Percentiles rank a stretch among this genome's conserved stretches.
Evolutionary conservation across 2,113 vertebrate genomes (phyloP).

Genomic region (Zeus faber): DNA sequence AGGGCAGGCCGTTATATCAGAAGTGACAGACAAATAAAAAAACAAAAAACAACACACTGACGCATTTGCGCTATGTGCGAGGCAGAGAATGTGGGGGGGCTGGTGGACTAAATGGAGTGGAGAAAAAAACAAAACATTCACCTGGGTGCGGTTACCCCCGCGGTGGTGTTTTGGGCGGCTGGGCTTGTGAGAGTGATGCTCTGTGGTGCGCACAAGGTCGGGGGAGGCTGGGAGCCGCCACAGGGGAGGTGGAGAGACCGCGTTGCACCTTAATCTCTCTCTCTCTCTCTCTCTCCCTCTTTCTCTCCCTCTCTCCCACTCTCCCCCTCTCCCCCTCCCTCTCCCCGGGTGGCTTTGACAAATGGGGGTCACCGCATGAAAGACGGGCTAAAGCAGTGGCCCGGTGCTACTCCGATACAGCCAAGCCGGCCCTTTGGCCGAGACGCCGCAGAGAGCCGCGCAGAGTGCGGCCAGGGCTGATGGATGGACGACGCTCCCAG

Average conservation of each 20-base stretch:
- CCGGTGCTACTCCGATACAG: slow-evolving; percentile 42
- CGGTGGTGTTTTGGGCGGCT: too few relatives aligned
- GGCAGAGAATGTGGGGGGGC: slow-evolving; percentile 5
- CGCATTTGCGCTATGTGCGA: not conserved
- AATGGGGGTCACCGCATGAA: slow-evolving; percentile 49
- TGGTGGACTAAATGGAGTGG: not conserved
- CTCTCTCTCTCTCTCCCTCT: slow-evolving; percentile 14
- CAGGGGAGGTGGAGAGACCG: slow-evolving; percentile 10
- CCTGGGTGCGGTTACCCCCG: too few relatives aligned
- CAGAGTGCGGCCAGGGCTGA: slow-evolving; percentile 26
- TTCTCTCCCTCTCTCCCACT: too few relatives aligned
- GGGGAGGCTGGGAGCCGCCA: slow-evolving; percentile 17
- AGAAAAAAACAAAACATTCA: too few relatives aligned
- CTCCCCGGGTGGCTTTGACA: slow-evolving; percentile 30
- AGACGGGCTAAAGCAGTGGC: slow-evolving; percentile 34
- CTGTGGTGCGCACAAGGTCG: slow-evolving; percentile 20
- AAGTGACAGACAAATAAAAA: slow-evolving; percentile 36
- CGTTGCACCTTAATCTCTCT: slow-evolving; percentile 23
- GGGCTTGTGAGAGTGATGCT: not conserved
- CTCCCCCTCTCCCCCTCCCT: too few relatives aligned
- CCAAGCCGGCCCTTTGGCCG: slow-evolving; percentile 26
- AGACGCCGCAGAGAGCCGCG: slow-evolving; percentile 9
- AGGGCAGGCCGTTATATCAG: slow-evolving; percentile 55
- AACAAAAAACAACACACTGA: not conserved
- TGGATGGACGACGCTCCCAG: slow-evolving; percentile 57